A percentile compares a stretch with the other conserved stretches of the same genome.
Conservation (phyloP, 2,888 invertebrate species). For the Andricus quercusramuli region DNA sequence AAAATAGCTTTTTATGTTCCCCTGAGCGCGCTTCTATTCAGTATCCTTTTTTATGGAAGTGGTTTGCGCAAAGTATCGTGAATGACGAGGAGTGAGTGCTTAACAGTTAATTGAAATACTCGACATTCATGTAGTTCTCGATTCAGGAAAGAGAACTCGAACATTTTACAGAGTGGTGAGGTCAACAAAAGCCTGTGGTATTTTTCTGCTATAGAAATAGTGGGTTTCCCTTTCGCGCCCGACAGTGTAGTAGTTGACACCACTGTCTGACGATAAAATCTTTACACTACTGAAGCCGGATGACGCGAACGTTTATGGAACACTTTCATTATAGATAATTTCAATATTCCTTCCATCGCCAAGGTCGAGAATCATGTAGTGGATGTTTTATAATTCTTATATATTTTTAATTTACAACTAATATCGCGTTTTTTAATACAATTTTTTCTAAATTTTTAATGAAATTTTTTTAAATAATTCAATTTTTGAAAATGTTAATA, state of each 20-base stretch:
- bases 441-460: background rate
- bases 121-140: background rate
- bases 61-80: background rate
- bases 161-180: constrained; percentile 5
- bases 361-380: background rate
- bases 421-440: background rate
- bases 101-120: background rate
- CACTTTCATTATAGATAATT: background rate
- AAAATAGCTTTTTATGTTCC: background rate
- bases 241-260: background rate
- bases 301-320: background rate
- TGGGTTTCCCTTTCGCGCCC: background rate
- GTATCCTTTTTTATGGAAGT: background rate
- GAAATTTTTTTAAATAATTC: background rate
- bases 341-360: background rate
- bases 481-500: no score
- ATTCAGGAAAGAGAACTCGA: background rate
- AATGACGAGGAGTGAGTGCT: background rate
- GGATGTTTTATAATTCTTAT: background rate
- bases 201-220: constrained; percentile 9
- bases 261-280: constrained; percentile 1
- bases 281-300: constrained; percentile 1
- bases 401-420: background rate
- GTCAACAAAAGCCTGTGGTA: constrained; percentile 5
- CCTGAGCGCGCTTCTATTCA: background rate